These are phyloP conservation scores for Benitochromis conjunctus DNA, from an alignment of 2,113 vertebrate genomes.

Conservation along the genomic window DNA sequence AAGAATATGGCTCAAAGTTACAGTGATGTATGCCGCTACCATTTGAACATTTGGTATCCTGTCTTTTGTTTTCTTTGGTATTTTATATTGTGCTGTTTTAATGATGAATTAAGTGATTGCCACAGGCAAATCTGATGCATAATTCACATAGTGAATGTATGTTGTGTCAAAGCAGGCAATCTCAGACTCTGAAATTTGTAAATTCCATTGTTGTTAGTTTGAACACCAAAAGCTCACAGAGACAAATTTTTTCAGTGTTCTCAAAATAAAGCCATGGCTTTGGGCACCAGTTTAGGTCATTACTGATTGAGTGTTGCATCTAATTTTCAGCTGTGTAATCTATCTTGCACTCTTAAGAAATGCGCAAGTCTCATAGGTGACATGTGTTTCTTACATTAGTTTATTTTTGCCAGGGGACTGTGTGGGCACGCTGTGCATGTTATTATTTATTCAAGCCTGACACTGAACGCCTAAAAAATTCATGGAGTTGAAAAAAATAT, in stretches of 20 bases:
- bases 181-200: neutral
- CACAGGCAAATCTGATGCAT: neutral
- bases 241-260: neutral
- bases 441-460: neutral
- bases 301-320: neutral
- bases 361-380: neutral
- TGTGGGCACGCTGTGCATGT: neutral
- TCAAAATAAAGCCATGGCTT: constrained; percentile 40
- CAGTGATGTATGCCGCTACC: no score
- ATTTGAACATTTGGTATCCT: neutral
- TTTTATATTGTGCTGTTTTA: neutral
- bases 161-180: neutral
- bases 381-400: neutral
- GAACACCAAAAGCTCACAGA: constrained; percentile 25
- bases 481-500: neutral
- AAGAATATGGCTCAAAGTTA: neutral
- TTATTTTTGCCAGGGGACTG: neutral
- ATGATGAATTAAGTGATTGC: neutral
- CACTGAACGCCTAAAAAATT: neutral
- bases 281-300: neutral
- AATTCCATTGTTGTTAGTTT: neutral
- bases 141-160: constrained; percentile 21
- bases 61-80: neutral
- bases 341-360: neutral
- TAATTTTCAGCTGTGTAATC: constrained; percentile 6